Evolutionary conservation across 2,113 vertebrate genomes (phyloP), one percentile per base, ranked within the genome.

Genomic region (Fregata magnificens): DNA sequence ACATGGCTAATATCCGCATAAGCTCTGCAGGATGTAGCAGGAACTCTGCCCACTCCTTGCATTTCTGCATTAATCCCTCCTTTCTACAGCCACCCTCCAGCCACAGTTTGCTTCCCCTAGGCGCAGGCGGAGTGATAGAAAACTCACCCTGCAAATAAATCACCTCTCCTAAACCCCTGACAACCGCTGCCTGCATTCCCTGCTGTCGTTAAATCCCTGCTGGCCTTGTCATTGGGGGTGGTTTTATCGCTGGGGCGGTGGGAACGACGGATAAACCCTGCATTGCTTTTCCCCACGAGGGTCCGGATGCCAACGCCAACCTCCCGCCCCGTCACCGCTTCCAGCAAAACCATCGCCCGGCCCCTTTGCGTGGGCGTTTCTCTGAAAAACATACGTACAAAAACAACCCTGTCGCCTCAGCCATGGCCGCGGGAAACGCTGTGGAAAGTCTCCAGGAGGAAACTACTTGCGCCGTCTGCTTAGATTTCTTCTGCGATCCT

Each of bases 241-340:
- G 8, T n/a, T 49, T 53, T 26, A 2, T 5, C 7, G 0, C 53
- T 3, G 67, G 16, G 12, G 13, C 29, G 0, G 12, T 3, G 38
- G 16, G 26, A 67, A 19, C 1, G 24, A 10, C 5, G 3, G 13
- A 9, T 13, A 34, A 22, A 7, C 26, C 13, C 22, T 3, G 22
- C 1, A 4, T 2, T 16, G 22, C 22, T 38, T 36, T 36, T 25
- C 25, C 22, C 15, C 0, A 6, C 5, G 6, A 25, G 15, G 25
- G 5, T 40, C 16, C 9, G 12, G 14, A 10, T 7, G 14, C 14
- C 21, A 5, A 26, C 17, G 3, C 8, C 11, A 5, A 15, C 10
- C 13, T 34, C 52, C 45, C 5, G 14, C 11, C 20, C 20, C 7
- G 5, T 18, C 18, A 6, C 32, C 32, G 0, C 42, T 40, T 56